Evolutionary conservation across 2,888 invertebrate species (phyloP).

Genomic region (Xestia c-nigrum): DNA sequence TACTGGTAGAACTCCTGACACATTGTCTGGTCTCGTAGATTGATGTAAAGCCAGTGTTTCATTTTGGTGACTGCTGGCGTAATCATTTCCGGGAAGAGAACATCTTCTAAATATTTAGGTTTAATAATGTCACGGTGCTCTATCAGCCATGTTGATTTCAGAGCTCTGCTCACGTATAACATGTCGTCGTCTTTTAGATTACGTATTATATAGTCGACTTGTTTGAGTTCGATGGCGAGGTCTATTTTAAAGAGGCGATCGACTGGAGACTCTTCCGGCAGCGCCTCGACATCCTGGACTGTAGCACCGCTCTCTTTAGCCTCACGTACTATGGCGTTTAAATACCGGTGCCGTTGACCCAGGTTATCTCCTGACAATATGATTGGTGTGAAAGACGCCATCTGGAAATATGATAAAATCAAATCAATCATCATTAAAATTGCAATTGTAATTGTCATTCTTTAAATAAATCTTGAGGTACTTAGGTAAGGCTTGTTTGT

Average conservation of each 20-base stretch:
- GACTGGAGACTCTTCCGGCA: slow-evolving; percentile 71
- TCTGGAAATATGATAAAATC: slow-evolving; percentile 57
- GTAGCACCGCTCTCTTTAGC: slow-evolving; percentile 38
- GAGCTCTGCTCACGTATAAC: no score
- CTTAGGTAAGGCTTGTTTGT: background rate
- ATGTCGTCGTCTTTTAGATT: slow-evolving; percentile 80
- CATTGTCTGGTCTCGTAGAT: slow-evolving; percentile 66
- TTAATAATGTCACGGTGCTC: no score
- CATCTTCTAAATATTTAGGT: no score
- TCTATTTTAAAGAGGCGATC: slow-evolving; percentile 82
- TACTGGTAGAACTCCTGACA: slow-evolving; percentile 78
- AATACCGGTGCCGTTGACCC: slow-evolving; percentile 73
- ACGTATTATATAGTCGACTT: slow-evolving; percentile 76
- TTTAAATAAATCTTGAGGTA: background rate
- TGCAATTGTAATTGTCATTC: background rate
- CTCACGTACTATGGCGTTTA: slow-evolving; percentile 73
- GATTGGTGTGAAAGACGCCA: slow-evolving; percentile 70
- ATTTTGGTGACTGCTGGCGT: no score
- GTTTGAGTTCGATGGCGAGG: slow-evolving; percentile 74
- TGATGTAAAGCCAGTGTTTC: slow-evolving; percentile 73
- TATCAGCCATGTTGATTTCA: no score
- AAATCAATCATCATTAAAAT: background rate
- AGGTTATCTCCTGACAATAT: slow-evolving; percentile 73
- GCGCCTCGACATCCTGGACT: slow-evolving; percentile 55
- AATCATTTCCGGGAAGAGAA: no score